Conservation (phyloP, 2,113 vertebrate species). For the Myotis davidii region DNA sequence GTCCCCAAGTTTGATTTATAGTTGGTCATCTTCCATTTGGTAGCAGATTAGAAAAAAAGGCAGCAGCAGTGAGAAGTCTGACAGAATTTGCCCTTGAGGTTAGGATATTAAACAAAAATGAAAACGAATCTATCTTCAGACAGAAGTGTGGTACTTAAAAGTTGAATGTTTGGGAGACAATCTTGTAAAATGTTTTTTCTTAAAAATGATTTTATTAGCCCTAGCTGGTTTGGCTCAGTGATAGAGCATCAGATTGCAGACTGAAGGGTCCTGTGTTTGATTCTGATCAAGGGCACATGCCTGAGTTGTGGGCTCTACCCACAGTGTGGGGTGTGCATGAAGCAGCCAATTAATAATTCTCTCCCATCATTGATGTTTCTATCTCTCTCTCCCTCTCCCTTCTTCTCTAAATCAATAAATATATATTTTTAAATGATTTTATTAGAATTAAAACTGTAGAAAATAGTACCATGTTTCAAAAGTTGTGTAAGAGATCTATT, state of each 20-base stretch:
- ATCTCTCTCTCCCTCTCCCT: no score
- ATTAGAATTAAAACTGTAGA: slow-evolving; percentile 65
- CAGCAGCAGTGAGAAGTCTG: slow-evolving; percentile 9
- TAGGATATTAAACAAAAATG: slow-evolving; percentile 70
- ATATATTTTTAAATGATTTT: slow-evolving; percentile 46
- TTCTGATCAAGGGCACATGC: no score
- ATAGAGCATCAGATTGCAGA: no score
- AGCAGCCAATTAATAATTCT: no score
- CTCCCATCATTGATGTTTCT: no score
- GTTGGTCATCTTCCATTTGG: slow-evolving; percentile 25
- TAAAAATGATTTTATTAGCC: slow-evolving; percentile 64
- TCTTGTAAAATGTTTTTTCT: slow-evolving; percentile 45
- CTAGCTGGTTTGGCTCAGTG: no score
- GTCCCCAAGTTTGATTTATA: slow-evolving; percentile 63
- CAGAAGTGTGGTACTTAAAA: slow-evolving; percentile 54
- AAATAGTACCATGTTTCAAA: slow-evolving; percentile 12
- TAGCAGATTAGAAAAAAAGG: slow-evolving; percentile 7
- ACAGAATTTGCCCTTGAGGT: slow-evolving; percentile 67
- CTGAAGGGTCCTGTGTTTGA: no score
- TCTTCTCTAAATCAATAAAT: no score
- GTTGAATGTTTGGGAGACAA: slow-evolving; percentile 27
- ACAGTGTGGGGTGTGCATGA: no score
- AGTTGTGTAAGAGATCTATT: slow-evolving; percentile 31
- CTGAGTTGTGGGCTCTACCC: no score
- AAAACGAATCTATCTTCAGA: slow-evolving; percentile 66